These are phyloP conservation scores for Ornithoptera priamus DNA, from an alignment of 2,888 invertebrate genomes.

Conservation along the genomic window DNA sequence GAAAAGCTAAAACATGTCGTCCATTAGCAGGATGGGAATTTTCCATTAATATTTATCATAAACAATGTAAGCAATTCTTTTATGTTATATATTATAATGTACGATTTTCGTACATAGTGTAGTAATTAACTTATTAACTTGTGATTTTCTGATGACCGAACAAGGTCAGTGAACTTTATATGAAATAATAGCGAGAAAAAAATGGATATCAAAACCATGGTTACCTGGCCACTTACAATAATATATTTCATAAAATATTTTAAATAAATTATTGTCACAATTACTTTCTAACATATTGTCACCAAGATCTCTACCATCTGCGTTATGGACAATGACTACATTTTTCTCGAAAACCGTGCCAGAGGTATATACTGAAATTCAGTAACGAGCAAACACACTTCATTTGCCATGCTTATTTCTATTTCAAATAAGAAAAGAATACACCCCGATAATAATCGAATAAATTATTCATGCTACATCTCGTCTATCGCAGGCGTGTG, in stretches of 20 bases:
- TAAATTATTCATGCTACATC: conserved; percentile 63
- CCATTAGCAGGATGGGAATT: conserved; percentile 7
- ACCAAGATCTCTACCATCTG: conserved; percentile 10
- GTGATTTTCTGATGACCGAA: not conserved
- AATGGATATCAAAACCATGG: too few relatives aligned
- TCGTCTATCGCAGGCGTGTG: conserved; percentile 48
- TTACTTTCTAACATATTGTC: not conserved
- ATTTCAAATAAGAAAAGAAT: conserved; percentile 47
- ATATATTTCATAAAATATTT: not conserved
- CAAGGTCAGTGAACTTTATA: not conserved
- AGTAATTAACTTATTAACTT: not conserved
- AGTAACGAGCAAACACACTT: conserved; percentile 8
- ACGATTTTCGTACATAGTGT: not conserved
- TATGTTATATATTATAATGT: not conserved
- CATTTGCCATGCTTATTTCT: conserved; percentile 41
- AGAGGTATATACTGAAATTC: not conserved
- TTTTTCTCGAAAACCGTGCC: not conserved
- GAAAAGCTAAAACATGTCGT: conserved; percentile 19
- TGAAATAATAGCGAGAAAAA: not conserved
- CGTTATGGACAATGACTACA: not conserved
- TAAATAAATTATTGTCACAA: not conserved
- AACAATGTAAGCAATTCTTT: not conserved
- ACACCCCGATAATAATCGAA: conserved; percentile 53
- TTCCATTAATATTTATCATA: conserved; percentile 9
- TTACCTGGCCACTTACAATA: not conserved